Evolutionary conservation across 2,888 invertebrate species (phyloP).

Genomic region (Acanthoscelides obtectus): DNA sequence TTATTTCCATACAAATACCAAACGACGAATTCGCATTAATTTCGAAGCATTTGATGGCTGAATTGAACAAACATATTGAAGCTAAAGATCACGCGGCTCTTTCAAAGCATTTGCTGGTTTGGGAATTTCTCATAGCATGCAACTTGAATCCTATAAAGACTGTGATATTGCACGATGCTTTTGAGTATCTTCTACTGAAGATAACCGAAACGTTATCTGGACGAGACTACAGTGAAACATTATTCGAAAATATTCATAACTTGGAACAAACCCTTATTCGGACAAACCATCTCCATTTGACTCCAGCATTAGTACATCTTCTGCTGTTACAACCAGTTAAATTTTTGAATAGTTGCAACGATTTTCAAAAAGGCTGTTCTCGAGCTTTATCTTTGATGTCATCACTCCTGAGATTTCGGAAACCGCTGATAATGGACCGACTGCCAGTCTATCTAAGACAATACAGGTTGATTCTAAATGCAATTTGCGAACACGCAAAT

Average conservation of each 20-base stretch:
- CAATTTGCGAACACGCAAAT: slow-evolving; percentile 26
- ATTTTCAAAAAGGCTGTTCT: slow-evolving; percentile 31
- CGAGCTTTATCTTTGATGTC: slow-evolving; percentile 34
- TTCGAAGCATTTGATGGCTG: slow-evolving; percentile 31
- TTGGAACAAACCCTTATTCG: slow-evolving; percentile 36
- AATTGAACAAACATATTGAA: slow-evolving; percentile 22
- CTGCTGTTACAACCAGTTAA: slow-evolving; percentile 31
- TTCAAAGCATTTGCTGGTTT: slow-evolving; percentile 29
- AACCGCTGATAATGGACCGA: slow-evolving; percentile 39
- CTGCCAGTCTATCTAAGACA: slow-evolving; percentile 41
- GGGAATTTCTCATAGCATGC: slow-evolving; percentile 35
- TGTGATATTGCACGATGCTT: slow-evolving; percentile 29
- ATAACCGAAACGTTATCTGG: slow-evolving; percentile 25
- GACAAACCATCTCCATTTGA: slow-evolving; percentile 33
- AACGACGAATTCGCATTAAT: slow-evolving; percentile 35
- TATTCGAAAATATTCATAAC: slow-evolving; percentile 32
- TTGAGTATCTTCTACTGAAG: slow-evolving; percentile 33
- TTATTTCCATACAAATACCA: slow-evolving; percentile 36
- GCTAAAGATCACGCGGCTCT: slow-evolving; percentile 18
- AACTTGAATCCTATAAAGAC: slow-evolving; percentile 38
- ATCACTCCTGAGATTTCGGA: slow-evolving; percentile 36
- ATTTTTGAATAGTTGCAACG: slow-evolving; percentile 21
- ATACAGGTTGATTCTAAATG: slow-evolving; percentile 36
- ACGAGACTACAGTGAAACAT: slow-evolving; percentile 18
- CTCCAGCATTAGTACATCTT: slow-evolving; percentile 35